Evolutionary conservation across 2,888 invertebrate species (phyloP).

Genomic region (Oligia strigilis): DNA sequence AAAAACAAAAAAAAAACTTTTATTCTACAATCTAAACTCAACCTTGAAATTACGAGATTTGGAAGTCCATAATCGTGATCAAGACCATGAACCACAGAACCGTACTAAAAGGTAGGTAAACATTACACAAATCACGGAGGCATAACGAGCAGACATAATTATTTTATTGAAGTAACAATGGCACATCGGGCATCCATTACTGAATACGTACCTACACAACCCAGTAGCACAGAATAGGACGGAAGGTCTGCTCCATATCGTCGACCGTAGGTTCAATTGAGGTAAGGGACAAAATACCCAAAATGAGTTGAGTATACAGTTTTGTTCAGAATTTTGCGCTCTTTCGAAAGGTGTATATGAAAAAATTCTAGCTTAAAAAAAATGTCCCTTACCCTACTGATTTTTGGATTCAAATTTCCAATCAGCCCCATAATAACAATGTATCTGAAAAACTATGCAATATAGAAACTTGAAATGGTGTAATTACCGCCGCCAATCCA

Average conservation of each 20-base stretch:
- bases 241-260: not conserved
- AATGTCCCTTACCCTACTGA: no score
- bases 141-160: conserved; percentile 55
- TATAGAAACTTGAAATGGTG: no score
- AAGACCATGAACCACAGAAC: conserved; percentile 10
- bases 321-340: no score
- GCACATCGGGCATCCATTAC: conserved; percentile 51
- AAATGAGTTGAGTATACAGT: no score
- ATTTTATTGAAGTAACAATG: conserved; percentile 51
- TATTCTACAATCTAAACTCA: not conserved
- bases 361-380: no score
- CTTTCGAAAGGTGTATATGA: no score
- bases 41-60: not conserved
- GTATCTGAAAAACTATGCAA: no score
- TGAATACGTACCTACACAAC: conserved; percentile 15
- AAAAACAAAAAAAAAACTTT: not conserved
- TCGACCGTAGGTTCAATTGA: no score
- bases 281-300: no score
- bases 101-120: conserved; percentile 29
- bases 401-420: no score
- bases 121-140: conserved; percentile 45
- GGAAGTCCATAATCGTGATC: not conserved
- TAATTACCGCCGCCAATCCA: no score
- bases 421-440: no score
- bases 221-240: not conserved